Evolutionary conservation across 2,888 invertebrate genomes (phyloP), one percentile per base, ranked within the genome.

Genomic region (Epistrophella euchroma): DNA sequence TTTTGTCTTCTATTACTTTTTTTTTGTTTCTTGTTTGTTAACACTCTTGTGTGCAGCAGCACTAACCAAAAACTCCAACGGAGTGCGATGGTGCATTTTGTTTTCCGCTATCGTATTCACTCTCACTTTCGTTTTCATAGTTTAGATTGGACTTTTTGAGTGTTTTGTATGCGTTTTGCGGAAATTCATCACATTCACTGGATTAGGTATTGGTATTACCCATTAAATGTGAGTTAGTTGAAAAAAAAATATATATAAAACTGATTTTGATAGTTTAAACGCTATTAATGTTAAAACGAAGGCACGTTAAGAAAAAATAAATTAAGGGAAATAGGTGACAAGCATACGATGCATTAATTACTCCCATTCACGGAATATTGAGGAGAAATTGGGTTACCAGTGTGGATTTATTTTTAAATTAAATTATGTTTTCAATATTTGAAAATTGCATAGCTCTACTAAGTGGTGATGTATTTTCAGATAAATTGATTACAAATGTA

Each of bases 41-140:
- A 70, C 78, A 71, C 75, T 84, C 64, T 84, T 84, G 78, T 79
- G 73, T 25, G 15, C 13, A 25, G 50, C 37, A 37, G 45, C 25
- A 35, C 13, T 13, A 45, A 22, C 58, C 47, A 58, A 15, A 10
- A 4, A 13, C 9, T 4, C 9, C 32, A 32, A 32, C 9, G 7
- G 9, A 32, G 62, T 45, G 66, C 73, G 73, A 77, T 77, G 81
- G 77, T 86, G 85, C 81, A 74, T 70, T 81, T 81, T 50, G 89
- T 90, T 91, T 91, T 91, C 91, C 91, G 91, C 91, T 91, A 90
- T 91, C 91, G 90, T 91, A 91, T 91, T 91, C 91, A 91, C 91
- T 91, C 91, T 91, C 91, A 91, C 91, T 91, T 91, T 91, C 91
- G 89, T 91, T 90, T 89, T 88, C 89, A 80, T 40, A 15, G 17